A percentile compares a stretch with the other conserved stretches of the same genome.
Evolutionary conservation across 2,113 vertebrate species (phyloP).

Genomic region (Brachyhypopomus gauderio): DNA sequence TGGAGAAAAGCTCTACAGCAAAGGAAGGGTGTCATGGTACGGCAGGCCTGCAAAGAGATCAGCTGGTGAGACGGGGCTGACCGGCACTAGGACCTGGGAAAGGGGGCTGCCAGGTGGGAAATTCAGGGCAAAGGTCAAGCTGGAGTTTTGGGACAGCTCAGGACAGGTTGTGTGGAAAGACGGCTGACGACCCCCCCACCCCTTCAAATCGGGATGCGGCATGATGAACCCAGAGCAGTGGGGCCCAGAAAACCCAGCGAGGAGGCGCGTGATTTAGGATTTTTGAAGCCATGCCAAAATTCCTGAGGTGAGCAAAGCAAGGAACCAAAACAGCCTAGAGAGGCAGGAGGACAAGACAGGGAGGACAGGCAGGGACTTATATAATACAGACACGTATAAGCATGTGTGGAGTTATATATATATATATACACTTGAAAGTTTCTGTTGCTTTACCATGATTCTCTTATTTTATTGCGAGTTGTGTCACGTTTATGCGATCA

Average conservation of each 20-base stretch:
- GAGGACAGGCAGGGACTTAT: constrained; percentile 52
- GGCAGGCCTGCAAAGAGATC: not conserved
- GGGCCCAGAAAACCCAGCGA: constrained; percentile 60
- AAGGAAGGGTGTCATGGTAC: not conserved
- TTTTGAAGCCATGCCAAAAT: constrained; percentile 76
- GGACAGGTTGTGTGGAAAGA: constrained; percentile 51
- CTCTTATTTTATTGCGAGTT: too few species aligned
- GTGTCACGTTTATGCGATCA: too few species aligned
- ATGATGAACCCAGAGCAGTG: constrained; percentile 61
- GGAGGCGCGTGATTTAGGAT: constrained; percentile 74
- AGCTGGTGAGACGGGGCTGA: not conserved
- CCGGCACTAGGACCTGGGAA: not conserved
- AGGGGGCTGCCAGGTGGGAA: not conserved
- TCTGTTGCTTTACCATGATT: too few species aligned
- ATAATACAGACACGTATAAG: constrained; percentile 32
- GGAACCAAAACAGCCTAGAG: constrained; percentile 29
- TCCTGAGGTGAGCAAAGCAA: constrained; percentile 70
- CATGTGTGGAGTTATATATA: not conserved
- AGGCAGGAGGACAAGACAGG: constrained; percentile 35
- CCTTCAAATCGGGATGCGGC: constrained; percentile 61
- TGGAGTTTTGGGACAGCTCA: constrained; percentile 19
- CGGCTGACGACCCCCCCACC: not conserved
- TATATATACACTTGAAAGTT: too few species aligned
- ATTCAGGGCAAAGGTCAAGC: constrained; percentile 24
- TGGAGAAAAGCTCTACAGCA: not conserved